These are phyloP conservation scores for Ibycter americanus DNA, from an alignment of 2,797 vertebrate species.

Conservation along the genomic window DNA sequence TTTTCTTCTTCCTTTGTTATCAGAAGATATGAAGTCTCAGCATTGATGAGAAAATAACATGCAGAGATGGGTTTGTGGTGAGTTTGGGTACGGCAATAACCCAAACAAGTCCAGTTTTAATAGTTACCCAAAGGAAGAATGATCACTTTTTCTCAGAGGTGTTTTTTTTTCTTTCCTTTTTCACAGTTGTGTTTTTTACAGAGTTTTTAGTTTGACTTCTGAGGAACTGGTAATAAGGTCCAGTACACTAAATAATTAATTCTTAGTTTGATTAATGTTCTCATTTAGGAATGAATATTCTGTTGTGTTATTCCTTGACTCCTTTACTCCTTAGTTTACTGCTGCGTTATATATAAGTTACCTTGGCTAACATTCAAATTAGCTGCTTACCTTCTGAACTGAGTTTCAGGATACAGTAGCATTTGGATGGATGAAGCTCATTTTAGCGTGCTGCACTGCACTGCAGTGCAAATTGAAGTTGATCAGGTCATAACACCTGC, in stretches of 20 bases:
- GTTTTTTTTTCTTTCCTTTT: neutral
- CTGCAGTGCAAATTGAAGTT: neutral
- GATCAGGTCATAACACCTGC: neutral
- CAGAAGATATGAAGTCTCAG: neutral
- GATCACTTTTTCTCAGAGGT: neutral
- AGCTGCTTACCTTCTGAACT: neutral
- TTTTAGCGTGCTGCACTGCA: neutral
- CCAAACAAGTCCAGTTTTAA: neutral
- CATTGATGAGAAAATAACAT: neutral
- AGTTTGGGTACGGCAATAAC: neutral
- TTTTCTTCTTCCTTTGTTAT: neutral
- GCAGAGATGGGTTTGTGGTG: neutral
- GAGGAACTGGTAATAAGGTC: neutral
- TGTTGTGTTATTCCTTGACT: neutral
- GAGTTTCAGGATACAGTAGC: neutral
- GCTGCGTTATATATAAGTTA: neutral
- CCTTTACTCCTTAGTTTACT: neutral
- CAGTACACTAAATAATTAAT: neutral
- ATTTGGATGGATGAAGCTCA: neutral
- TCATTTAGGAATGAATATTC: neutral
- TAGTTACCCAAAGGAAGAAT: neutral
- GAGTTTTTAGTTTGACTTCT: neutral
- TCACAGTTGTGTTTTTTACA: neutral
- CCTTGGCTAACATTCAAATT: neutral
- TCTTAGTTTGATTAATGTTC: neutral